Base-by-base conservation (phyloP, 64 coral and sea anemone species). In the Pocillopora verrucosa region DNA sequence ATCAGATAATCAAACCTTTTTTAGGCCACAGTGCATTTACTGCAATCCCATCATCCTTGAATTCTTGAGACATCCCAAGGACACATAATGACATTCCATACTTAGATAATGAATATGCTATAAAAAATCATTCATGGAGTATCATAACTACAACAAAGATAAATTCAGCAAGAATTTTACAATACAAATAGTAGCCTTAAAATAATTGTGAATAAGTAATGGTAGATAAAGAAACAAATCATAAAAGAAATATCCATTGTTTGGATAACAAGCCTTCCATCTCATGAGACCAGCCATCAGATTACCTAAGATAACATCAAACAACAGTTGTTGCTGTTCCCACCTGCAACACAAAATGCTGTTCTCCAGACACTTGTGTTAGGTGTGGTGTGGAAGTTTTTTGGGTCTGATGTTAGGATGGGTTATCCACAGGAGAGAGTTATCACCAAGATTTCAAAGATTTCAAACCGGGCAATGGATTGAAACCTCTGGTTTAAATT, bases 11-110 rank as follows among this genome's bases (percentile, higher is more conserved):
- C 75, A 84, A 85, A 89, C 94, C 72, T 89, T 80, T 95, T 84
- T 89, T 83, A 11, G 94, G 94, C 94, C 94, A 95, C 61, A 95
- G 65, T 11, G 76, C 94, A 89, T 95, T 95, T 15, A 95, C 94
- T 74, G 94, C 94, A 79, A 95, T 92, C 38, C 94, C 90, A 74
- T 95, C 94, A 57, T 85, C 86, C 38, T 84, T 92, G 80, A 95
- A 95, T 84, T 95, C 94, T 61, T 95, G 86, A 16, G 94, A 80
- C 94, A 95, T 95, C 10, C 94, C 94, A 35, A 95, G 61, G 17
- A 95, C 94, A 89, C 94, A 95, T 80, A 95, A 73, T 9, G 94
- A 86, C 79, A 84, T 77, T 35, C 94, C 94, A 92, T 92, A 95
- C 60, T 95, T 95, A 7, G 94, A 80, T 56, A 95, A 74, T 12